Percentiles rank a stretch among this genome's conserved stretches.
These are phyloP conservation scores for Leptinotarsa juncta DNA, from an alignment of 2,888 invertebrate genomes.

Conservation along the genomic window DNA sequence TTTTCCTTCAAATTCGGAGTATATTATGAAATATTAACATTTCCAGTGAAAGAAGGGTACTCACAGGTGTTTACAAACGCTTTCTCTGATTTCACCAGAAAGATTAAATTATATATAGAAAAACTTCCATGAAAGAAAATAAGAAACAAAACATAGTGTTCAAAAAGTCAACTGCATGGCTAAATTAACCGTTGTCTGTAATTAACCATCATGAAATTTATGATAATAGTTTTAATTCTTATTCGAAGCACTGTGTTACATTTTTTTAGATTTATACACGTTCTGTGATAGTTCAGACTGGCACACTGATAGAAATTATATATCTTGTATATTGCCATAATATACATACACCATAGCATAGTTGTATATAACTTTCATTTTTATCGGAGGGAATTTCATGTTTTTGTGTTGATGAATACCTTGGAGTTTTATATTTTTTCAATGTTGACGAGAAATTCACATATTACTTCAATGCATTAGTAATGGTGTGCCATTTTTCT, in stretches of 20 bases:
- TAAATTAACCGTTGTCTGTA: too few relatives aligned
- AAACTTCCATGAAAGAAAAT: too few relatives aligned
- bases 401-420: conserved; percentile 5
- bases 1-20: too few relatives aligned
- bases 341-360: conserved; percentile 16
- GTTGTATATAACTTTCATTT: conserved; percentile 24
- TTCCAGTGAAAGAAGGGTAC: too few relatives aligned
- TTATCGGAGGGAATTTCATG: conserved; percentile 9
- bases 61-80: too few relatives aligned
- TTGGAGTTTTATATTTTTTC: not conserved
- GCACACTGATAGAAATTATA: conserved; percentile 54
- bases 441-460: not conserved
- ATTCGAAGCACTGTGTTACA: conserved; percentile 26
- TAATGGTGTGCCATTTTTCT: not conserved
- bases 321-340: conserved; percentile 45
- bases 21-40: not conserved
- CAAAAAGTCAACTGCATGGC: too few relatives aligned
- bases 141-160: too few relatives aligned
- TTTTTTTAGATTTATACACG: conserved; percentile 52
- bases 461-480: not conserved
- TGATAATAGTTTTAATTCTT: not conserved
- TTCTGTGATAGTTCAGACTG: conserved; percentile 65
- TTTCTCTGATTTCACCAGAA: too few relatives aligned
- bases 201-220: too few relatives aligned
- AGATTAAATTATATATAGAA: too few relatives aligned